Evolutionary conservation across 1,140 invertebrate genomes (phyloP).

Genomic region (Physella acuta): DNA sequence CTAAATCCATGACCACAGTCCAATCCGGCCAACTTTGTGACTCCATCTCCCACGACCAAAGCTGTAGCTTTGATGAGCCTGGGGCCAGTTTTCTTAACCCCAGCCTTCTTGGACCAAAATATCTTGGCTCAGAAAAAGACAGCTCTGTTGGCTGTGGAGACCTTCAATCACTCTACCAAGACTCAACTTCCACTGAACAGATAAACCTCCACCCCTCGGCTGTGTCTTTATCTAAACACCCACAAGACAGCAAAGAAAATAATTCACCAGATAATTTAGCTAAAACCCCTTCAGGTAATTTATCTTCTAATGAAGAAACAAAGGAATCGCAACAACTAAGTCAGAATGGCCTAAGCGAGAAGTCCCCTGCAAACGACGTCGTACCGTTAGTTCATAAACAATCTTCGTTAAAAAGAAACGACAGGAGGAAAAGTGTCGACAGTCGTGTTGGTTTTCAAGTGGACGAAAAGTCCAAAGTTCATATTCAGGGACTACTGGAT

Average conservation of each 20-base stretch:
- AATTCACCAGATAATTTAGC: too few species aligned
- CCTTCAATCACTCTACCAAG: constrained; percentile 18
- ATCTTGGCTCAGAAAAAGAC: not conserved
- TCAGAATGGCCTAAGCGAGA: too few species aligned
- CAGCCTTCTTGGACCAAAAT: not conserved
- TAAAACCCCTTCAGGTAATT: too few species aligned
- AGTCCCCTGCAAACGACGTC: too few species aligned
- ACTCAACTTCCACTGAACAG: not conserved
- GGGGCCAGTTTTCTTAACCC: constrained; percentile 3
- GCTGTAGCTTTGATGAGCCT: not conserved
- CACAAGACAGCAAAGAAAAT: too few species aligned
- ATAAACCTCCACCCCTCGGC: too few species aligned
- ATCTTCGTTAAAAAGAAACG: not conserved
- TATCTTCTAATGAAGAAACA: too few species aligned
- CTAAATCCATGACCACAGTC: constrained; percentile 20
- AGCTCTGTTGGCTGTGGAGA: constrained; percentile 10
- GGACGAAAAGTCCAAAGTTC: not conserved
- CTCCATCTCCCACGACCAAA: not conserved
- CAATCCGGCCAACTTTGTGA: not conserved
- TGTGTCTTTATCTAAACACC: too few species aligned
- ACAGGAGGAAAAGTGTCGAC: constrained; percentile 2
- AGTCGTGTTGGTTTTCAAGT: constrained; percentile 1
- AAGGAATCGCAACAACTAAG: too few species aligned
- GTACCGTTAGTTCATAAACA: too few species aligned
- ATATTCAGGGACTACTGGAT: too few species aligned